Conservation (phyloP, 1,140 invertebrate genomes). For the Rhagoletis zephyria region DNA sequence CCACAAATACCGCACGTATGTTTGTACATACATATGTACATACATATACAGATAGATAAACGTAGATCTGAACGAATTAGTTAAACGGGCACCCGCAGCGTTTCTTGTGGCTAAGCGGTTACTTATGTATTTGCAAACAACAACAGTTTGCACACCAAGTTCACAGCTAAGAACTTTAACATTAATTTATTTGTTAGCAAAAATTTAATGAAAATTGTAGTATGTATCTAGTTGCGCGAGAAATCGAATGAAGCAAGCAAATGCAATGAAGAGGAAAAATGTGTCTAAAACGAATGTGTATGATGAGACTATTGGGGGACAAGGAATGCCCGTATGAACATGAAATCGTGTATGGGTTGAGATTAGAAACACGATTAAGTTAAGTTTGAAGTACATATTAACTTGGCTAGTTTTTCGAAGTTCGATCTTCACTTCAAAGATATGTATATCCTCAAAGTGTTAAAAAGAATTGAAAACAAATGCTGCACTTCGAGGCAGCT, state of each 20-base stretch:
- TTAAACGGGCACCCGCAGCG: constrained; percentile 42
- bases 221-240: background rate
- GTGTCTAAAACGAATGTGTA: no score
- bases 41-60: background rate
- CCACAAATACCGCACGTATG: background rate
- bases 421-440: no score
- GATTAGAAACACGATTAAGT: no score
- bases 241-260: background rate
- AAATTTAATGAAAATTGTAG: constrained; percentile 23
- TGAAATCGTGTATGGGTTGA: no score
- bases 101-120: constrained; percentile 10
- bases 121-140: background rate
- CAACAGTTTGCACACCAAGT: constrained; percentile 3
- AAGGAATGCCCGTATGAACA: no score
- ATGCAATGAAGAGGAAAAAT: constrained; percentile 17
- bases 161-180: constrained; percentile 26
- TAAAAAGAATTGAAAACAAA: no score
- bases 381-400: no score
- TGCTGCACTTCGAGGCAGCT: no score
- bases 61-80: constrained; percentile 23
- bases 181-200: background rate
- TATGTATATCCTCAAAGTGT: no score
- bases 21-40: background rate
- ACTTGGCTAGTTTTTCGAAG: no score
- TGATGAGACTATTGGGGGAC: no score